Evolutionary conservation across 37 sponge, comb jelly and placozoan genomes (phyloP), one percentile per base, ranked within the genome.

Genomic region (Hormiphora californensis): DNA sequence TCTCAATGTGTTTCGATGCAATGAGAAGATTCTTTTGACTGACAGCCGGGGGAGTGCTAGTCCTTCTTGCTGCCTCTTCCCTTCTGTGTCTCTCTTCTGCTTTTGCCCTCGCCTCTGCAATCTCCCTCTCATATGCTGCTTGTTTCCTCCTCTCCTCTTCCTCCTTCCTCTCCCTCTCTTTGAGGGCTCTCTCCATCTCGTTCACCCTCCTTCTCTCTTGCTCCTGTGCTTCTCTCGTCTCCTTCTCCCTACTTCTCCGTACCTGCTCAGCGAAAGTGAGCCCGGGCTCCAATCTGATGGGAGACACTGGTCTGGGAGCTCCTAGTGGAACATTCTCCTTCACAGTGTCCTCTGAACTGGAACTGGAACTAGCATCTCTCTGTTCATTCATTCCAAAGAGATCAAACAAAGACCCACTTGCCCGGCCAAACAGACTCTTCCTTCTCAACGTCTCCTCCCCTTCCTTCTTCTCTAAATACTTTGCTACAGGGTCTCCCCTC

Each of bases 341-440:
- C n/a, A n/a, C n/a, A 57, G 61, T 57, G 27, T 57, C 61, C n/a
- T 23, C 61, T 21, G 61, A 21, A 12, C 23, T 15, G 61, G 61
- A 57, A 12, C 30, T 28, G 7, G 15, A 19, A 30, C n/a, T 19
- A 4, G n/a, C 61, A 5, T 57, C 30, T 28, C 27, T 57, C 30
- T 57, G n/a, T 15, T 57, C 30, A 30, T 57, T 57, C n/a, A 57
- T 5, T 28, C 61, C 61, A 12, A 57, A 57, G 30, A 57, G 61
- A 15, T 57, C 61, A 15, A 57, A 57, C 61, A 57, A 15, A 23
- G 61, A 57, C 17, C 61, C 61, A n/a, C n/a, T n/a, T 19, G 30
- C 61, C 27, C 61, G n/a, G 3, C 61, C 61, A 12, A 57, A 57
- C 61, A 57, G n/a, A 57, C 61, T 57, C 61, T 57, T 57, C n/a